A percentile compares a stretch with the other conserved stretches of the same genome.
Conservation (phyloP, 2,888 invertebrate genomes). For the Sepioteuthis lessoniana region DNA sequence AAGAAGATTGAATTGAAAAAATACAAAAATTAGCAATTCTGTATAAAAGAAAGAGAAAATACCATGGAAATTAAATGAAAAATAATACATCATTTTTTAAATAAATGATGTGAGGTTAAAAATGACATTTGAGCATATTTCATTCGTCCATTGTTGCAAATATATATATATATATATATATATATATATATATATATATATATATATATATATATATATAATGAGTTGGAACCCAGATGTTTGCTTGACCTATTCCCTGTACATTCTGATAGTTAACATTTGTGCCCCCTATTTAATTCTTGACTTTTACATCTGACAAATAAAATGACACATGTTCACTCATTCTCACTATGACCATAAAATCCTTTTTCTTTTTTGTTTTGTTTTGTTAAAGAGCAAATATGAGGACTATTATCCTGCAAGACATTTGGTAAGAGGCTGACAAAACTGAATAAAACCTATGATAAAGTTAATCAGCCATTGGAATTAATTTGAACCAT, state of each 20-base stretch:
- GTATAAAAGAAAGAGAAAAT: too few species aligned
- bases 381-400: neutral
- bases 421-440: neutral
- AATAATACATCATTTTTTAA: too few species aligned
- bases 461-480: neutral
- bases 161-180: neutral
- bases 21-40: too few species aligned
- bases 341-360: neutral
- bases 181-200: neutral
- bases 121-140: too few species aligned
- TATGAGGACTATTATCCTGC: neutral
- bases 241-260: neutral
- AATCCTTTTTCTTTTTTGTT: too few species aligned
- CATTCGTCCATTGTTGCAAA: neutral
- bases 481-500: neutral
- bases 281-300: neutral
- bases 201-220: neutral
- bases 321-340: neutral
- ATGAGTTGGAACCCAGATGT: neutral
- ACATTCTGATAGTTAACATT: slow-evolving; percentile 17
- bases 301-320: neutral
- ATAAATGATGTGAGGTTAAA: too few species aligned
- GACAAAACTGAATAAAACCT: neutral
- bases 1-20: too few species aligned
- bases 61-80: too few species aligned